Evolutionary conservation across 1,140 invertebrate genomes (phyloP), one percentile per base, ranked within the genome.

Genomic region (Drosophila watanabei): DNA sequence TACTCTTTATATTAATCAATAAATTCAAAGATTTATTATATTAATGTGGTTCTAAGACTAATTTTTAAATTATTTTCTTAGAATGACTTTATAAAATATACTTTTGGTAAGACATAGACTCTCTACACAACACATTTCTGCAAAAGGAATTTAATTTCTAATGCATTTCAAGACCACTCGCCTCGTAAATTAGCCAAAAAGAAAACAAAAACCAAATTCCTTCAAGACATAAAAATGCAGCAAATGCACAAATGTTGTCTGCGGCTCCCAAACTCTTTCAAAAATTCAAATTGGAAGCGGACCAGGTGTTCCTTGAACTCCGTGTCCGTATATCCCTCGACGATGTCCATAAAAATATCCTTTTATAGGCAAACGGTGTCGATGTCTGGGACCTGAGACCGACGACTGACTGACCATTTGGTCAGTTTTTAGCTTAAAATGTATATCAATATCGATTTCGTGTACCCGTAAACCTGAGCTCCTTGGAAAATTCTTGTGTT

Each of bases 301-400:
- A 76, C 82, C 85, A 89, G 85, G 80, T 88, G 84, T 77, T 68
- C 46, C 71, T 52, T 65, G 71, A 57, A 70, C 72, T 62, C 37
- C 24, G 11, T 39, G 5, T 13, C 20, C 24, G 30, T 39, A 20
- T 61, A 63, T 62, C 65, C 70, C 69, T 20, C 24, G 69, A 54
- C 48, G 68, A 66, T 41, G 20, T 54, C 52, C 87, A 86, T 89
- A 89, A 89, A 89, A 89, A 89, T 89, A 89, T 89, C 82, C 86
- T 90, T 89, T 89, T 71, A 89, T 73, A 86, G 80, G 82, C 66
- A 61, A 61, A 64, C 78, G 56, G 58, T 80, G 41, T 88, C 71
- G 71, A 78, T 88, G 84, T 87, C 73, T 82, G 83, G 52, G 64
- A 37, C 46, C 46, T 13, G 20, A 24, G 5, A 30, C 49, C 11